A percentile compares a stretch with the other conserved stretches of the same genome.
phyloP scores from a whole-genome alignment of 64 coral and sea anemone species.

The Orbicella faveolata region DNA sequence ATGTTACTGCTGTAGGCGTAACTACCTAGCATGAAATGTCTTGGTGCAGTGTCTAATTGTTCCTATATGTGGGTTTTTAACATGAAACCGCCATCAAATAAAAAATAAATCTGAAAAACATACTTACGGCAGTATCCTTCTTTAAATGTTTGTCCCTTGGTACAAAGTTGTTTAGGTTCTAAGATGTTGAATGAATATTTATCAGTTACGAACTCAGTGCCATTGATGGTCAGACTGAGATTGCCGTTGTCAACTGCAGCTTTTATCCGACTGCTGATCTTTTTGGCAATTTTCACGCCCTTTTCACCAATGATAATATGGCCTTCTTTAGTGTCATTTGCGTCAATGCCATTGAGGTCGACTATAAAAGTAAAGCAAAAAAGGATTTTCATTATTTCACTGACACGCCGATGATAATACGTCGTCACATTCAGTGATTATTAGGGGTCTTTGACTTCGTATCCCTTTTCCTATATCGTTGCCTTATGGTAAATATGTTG shows the following conservation, averaged over 20 bases:
- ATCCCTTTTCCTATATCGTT: too few relatives aligned
- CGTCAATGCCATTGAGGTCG: not conserved
- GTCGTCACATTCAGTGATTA: too few relatives aligned
- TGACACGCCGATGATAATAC: too few relatives aligned
- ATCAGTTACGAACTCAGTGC: slow-evolving; percentile 9
- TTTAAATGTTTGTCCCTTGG: slow-evolving; percentile 25
- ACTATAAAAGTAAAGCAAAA: not conserved
- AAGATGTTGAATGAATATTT: slow-evolving; percentile 9
- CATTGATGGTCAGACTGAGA: slow-evolving; percentile 32
- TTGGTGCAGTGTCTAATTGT: too few relatives aligned
- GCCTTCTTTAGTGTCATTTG: not conserved
- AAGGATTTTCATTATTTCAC: too few relatives aligned
- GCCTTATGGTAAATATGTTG: too few relatives aligned
- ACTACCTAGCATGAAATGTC: too few relatives aligned
- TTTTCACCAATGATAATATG: not conserved
- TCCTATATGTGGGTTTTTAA: too few relatives aligned
- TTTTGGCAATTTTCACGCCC: slow-evolving; percentile 4
- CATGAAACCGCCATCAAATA: too few relatives aligned
- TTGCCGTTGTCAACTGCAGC: slow-evolving; percentile 30
- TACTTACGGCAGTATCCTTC: slow-evolving; percentile 38
- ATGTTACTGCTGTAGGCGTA: too few relatives aligned
- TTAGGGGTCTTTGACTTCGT: too few relatives aligned
- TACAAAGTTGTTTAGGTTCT: not conserved
- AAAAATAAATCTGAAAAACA: too few relatives aligned
- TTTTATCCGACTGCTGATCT: slow-evolving; percentile 16